These are phyloP conservation scores for Drosophila ustulata DNA, from an alignment of 2,888 invertebrate species.

Conservation along the genomic window DNA sequence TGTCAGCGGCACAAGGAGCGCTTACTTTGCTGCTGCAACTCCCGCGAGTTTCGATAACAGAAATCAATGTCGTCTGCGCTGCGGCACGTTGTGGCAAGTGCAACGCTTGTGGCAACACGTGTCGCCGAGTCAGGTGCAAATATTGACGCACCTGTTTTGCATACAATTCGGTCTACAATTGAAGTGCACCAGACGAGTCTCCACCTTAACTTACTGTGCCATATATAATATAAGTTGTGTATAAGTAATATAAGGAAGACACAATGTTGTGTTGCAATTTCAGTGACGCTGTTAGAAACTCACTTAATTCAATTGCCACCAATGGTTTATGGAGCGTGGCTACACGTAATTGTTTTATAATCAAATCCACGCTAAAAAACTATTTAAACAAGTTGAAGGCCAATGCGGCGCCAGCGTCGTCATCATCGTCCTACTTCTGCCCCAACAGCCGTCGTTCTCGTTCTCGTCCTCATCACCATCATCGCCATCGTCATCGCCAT, in stretches of 20 bases:
- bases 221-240: neutral
- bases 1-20: constrained; percentile 48
- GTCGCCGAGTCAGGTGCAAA: constrained; percentile 30
- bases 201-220: neutral
- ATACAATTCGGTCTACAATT: constrained; percentile 5
- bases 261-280: constrained; percentile 21
- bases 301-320: constrained; percentile 11
- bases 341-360: constrained; percentile 22
- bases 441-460: neutral
- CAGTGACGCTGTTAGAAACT: constrained; percentile 2
- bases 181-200: neutral
- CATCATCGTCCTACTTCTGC: constrained; percentile 8
- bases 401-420: constrained; percentile 38
- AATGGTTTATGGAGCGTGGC: neutral
- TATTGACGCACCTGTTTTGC: constrained; percentile 52
- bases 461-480: neutral
- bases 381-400: constrained; percentile 43
- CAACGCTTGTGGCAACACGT: constrained; percentile 38
- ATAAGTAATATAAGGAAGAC: neutral
- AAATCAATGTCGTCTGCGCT: constrained; percentile 70
- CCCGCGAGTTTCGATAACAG: constrained; percentile 48
- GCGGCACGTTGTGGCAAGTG: constrained; percentile 40
- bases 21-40: neutral
- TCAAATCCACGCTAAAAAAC: constrained; percentile 28
- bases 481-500: too few species aligned